These are phyloP conservation scores for Vireo altiloquus DNA, from an alignment of 2,113 vertebrate species.

Conservation along the genomic window DNA sequence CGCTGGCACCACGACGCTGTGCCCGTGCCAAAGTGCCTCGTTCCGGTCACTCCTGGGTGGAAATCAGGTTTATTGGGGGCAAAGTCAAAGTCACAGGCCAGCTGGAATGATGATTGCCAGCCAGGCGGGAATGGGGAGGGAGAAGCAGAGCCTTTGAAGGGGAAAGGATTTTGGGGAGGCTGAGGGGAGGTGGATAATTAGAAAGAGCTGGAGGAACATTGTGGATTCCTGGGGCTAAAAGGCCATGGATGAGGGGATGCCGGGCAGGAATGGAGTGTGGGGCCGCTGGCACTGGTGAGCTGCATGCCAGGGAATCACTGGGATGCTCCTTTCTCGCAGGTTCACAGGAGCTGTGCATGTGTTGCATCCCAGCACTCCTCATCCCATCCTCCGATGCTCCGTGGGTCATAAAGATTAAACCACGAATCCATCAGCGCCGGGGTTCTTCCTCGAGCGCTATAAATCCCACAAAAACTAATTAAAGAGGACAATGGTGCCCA, in stretches of 20 bases:
- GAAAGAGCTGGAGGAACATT: not conserved
- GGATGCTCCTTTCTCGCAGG: not conserved
- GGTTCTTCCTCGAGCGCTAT: not conserved
- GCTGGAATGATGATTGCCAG: not conserved
- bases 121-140: not conserved
- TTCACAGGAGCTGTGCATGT: conserved; percentile 29
- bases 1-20: rapidly evolving
- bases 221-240: not conserved
- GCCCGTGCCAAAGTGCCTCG: not conserved
- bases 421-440: conserved; percentile 54
- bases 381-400: not conserved
- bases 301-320: conserved; percentile 8
- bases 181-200: not conserved
- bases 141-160: rapidly evolving
- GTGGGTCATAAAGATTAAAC: conserved; percentile 23
- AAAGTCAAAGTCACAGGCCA: not conserved
- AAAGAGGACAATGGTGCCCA: conserved; percentile 35
- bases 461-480: conserved; percentile 57
- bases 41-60: not conserved
- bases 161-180: not conserved
- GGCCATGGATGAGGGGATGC: rapidly evolving
- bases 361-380: conserved; percentile 27
- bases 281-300: not conserved
- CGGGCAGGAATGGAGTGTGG: rapidly evolving
- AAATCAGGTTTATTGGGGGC: not conserved